Base-by-base conservation (phyloP, 2,888 invertebrate species). In the Dynastes hyllus region DNA sequence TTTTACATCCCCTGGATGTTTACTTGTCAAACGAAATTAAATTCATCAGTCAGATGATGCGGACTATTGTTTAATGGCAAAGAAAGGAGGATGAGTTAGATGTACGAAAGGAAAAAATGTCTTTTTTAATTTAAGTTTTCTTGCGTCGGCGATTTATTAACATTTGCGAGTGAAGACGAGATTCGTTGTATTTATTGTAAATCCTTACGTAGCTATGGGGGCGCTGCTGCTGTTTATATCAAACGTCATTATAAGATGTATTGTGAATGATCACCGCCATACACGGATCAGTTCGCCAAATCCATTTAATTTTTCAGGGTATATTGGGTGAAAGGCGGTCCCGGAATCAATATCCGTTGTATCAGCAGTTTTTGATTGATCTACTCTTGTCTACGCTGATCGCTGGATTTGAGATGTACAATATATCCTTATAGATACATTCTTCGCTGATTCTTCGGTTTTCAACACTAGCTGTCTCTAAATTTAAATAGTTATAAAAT, bases 21-120 rank as follows among this genome's bases (percentile, higher is more conserved):
- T 83, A 81, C 84, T 82, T 84, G 85, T 84, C 85, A 82, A 80
- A 76, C 83, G 82, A 85, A 84, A 86, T 86, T 86, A 85, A 86
- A 85, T 85, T 85, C 85, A 84, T 85, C 85, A 85, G 83, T 85
- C 84, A 84, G 84, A 83, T 83, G 81, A 85, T 84, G 83, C 82
- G 82, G 83, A 83, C 83, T 83, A 85, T 84, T 84, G 85, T 84
- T 85, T 85, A 85, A 85, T 84, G 81, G 83, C 63, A 77, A 76
- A 80, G 80, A 81, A 78, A 78, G 80, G 80, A 81, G 78, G 78
- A 77, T 58, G 71, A 69, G 16, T 58, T 55, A 32, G 73, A 66
- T 50, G 55, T 58, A 32, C 27, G 70, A 51, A 79, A 16, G 50
- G 32, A 69, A 79, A 65, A 79, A 79, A 70, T 76, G 22, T 37